phyloP scores from a whole-genome alignment of 2,888 invertebrate species.

The Latheticus oryzae region DNA sequence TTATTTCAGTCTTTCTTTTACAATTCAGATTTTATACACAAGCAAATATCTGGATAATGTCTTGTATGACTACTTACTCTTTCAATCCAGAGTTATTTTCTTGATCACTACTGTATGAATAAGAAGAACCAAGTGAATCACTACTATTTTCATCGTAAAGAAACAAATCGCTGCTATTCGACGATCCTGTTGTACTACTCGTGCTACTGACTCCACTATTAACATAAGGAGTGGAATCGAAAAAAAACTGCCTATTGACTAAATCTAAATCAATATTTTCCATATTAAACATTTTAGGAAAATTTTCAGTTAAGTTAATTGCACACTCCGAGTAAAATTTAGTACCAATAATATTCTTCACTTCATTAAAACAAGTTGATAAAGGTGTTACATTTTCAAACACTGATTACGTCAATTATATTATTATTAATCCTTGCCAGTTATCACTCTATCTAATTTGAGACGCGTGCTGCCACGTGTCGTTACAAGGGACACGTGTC shows the following conservation, averaged over 20 bases:
- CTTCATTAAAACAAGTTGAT: neutral
- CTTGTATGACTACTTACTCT: slow-evolving; percentile 77
- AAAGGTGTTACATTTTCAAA: too few relatives aligned
- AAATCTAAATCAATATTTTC: slow-evolving; percentile 77
- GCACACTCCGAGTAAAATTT: slow-evolving; percentile 17
- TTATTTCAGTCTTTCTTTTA: too few relatives aligned
- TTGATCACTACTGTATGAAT: slow-evolving; percentile 84
- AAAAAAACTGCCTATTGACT: slow-evolving; percentile 76
- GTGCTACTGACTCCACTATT: slow-evolving; percentile 68
- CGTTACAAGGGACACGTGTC: slow-evolving; percentile 53
- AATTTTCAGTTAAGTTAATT: slow-evolving; percentile 8
- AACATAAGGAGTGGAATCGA: slow-evolving; percentile 67
- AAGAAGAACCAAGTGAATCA: slow-evolving; percentile 74
- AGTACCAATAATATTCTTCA: neutral
- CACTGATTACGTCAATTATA: too few relatives aligned
- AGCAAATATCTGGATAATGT: too few relatives aligned
- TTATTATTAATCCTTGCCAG: too few relatives aligned
- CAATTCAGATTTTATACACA: too few relatives aligned
- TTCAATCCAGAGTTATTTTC: slow-evolving; percentile 78
- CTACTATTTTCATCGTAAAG: slow-evolving; percentile 74
- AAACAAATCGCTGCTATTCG: slow-evolving; percentile 76
- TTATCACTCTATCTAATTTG: slow-evolving; percentile 1
- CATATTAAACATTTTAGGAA: slow-evolving; percentile 71
- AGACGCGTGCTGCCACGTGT: slow-evolving; percentile 52
- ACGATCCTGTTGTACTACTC: slow-evolving; percentile 70